Base-by-base conservation (phyloP, 2,888 invertebrate genomes). In the Drosophila nigritarsus region DNA sequence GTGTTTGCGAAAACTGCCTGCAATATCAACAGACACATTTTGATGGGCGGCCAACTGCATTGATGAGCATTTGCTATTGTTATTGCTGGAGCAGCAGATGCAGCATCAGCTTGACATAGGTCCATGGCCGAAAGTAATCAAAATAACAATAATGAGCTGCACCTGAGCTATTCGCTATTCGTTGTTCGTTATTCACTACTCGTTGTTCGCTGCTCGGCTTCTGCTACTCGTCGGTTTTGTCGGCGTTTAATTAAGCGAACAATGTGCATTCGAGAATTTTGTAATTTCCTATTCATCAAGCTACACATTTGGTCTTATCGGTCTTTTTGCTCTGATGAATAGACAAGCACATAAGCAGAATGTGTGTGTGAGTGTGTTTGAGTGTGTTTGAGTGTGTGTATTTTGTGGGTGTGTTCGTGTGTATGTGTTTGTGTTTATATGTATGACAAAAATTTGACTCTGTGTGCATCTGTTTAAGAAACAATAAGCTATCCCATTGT, bases 221-320 rank as follows among this genome's bases (percentile, higher is more conserved):
- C 8, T 15, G 32, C n/a, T 18, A 51, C 50, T 65, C 40, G 60
- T 34, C 20, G 40, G 20, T 20, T 27, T 62, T 45, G 50, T 50
- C 38, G 34, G 36, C 80, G 70, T 79, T 83, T 86, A 83, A 80
- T 85, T 87, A 82, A 87, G 82, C 73, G 73, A 75, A 68, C 64
- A 80, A 65, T 82, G 80, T 85, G 80, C 77, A 87, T 58, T 73
- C 69, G 72, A 69, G 65, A 71, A 70, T 74, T 77, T 77, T 80
- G 72, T 82, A 83, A 83, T 83, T 83, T 83, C 83, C 83, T 85
- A 62, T 83, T 83, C 86, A 86, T 72, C 83, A 80, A 83, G 59
- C 38, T 55, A 20, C 55, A 71, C 76, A 50, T 53, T 64, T 65
- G 62, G 54, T 62, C 67, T 80, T 78, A 78, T 78, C 78, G 29